Evolutionary conservation across 1,140 invertebrate genomes (phyloP).

Genomic region (Drosophila pseudoobscura): DNA sequence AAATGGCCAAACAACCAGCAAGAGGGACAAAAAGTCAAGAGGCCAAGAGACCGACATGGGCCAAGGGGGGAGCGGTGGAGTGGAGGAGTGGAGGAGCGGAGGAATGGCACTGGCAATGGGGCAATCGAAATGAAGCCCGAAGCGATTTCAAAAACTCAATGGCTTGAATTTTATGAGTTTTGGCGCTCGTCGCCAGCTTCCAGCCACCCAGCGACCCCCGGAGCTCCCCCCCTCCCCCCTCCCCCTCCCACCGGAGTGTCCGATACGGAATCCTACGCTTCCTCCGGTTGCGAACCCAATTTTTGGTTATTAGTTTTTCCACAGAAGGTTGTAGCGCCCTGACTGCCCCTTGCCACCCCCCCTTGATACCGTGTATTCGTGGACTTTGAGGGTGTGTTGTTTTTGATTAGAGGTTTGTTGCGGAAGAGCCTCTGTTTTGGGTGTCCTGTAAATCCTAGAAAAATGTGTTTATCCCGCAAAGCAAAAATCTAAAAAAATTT

Average conservation of each 20-base stretch:
- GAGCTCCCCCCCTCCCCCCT: constrained; percentile 7
- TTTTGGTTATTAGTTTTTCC: constrained; percentile 73
- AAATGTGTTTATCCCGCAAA: no score
- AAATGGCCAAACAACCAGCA: constrained; percentile 75
- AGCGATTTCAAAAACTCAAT: constrained; percentile 80
- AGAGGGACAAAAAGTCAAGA: constrained; percentile 61
- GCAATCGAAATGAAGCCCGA: constrained; percentile 78
- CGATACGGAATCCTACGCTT: constrained; percentile 13
- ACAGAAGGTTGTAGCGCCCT: constrained; percentile 21
- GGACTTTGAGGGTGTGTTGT: no score
- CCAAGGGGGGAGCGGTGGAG: not conserved
- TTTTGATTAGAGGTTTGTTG: no score
- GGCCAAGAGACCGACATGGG: constrained; percentile 36
- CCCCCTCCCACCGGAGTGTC: constrained; percentile 32
- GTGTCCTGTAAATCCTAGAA: no score
- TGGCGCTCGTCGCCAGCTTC: constrained; percentile 28
- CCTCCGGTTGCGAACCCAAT: constrained; percentile 45
- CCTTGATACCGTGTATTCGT: not conserved
- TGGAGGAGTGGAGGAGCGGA: not conserved
- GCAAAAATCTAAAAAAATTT: no score
- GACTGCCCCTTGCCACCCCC: not conserved
- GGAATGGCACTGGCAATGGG: constrained; percentile 1
- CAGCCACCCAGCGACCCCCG: constrained; percentile 14
- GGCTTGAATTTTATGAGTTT: constrained; percentile 80
- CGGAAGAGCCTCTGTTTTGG: no score